Evolutionary conservation across 2,113 vertebrate genomes (phyloP), one percentile per base, ranked within the genome.

Genomic region (Ceyx margarethae): DNA sequence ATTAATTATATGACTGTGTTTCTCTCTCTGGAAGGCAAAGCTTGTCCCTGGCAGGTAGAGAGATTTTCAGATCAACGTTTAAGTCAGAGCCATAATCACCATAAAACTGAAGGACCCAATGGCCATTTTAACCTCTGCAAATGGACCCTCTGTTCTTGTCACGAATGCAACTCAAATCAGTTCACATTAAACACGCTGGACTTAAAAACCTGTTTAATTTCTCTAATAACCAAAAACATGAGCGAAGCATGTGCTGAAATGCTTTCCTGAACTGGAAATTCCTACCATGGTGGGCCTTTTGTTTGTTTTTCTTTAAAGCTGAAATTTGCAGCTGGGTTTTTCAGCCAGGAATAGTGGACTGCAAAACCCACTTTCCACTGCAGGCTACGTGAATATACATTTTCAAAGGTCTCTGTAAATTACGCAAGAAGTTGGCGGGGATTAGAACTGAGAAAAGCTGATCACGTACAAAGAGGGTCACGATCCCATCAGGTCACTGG

Each of bases 401-500:
- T 85, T 87, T 80, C 81, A 87, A 84, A 85, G 67, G 74, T 51
- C 78, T 57, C 68, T 65, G 67, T 66, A 89, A 93, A 95, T 92
- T 91, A 90, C 73, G 0, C 46, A 61, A 69, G 54, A 79, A 87
- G 68, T 9, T 89, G 85, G 85, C 8, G 3, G 72, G 79, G 91
- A 93, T 93, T 93, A 96, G 89, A 93, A 73, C 75, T 9, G 60
- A 64, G 72, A 79, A 93, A 94, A 95, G 91, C 81, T 82, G 87
- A 89, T 95, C 89, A 94, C 71, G 46, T 87, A 94, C 87, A 91
- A 77, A 74, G 87, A 87, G 78, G 94, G 87, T 93, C 95, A 53
- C 0, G 84, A 95, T 93, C 94, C 95, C 89, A 95, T 95, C 90
- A 92, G 91, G 94, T 85, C 92, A 89, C 81, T 58, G 78, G 45